phyloP scores from a whole-genome alignment of 2,797 vertebrate species.

The Hydrophis major region DNA sequence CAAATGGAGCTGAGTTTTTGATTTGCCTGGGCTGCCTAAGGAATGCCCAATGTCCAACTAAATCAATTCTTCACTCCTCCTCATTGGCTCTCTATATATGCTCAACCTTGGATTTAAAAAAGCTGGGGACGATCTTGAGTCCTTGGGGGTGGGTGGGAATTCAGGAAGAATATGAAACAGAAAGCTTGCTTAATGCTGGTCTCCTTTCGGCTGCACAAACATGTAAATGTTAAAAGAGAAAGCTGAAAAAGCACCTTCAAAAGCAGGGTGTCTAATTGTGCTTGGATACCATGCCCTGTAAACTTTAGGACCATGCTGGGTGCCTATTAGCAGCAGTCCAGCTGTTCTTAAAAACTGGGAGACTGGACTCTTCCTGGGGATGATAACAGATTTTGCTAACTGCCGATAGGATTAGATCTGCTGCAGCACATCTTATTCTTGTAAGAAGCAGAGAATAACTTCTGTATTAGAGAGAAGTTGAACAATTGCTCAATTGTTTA shows the following conservation, averaged over 20 bases:
- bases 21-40: not conserved
- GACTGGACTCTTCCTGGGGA: not conserved
- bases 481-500: constrained; percentile 13
- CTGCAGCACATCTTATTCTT: not conserved
- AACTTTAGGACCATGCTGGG: not conserved
- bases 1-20: rapidly evolving
- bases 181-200: not conserved
- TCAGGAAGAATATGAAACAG: rapidly evolving
- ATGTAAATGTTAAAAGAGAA: not conserved
- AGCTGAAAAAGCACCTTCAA: rapidly evolving
- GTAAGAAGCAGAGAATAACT: not conserved
- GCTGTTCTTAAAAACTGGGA: not conserved
- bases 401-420: not conserved
- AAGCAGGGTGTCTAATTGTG: not conserved
- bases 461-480: constrained; percentile 30
- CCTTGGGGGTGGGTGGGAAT: too few species aligned
- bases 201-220: not conserved
- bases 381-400: constrained; percentile 18
- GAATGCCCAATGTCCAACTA: rapidly evolving
- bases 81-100: not conserved
- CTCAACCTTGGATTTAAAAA: not conserved
- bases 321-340: not conserved
- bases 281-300: not conserved
- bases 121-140: not conserved
- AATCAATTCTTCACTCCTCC: rapidly evolving